These are phyloP conservation scores for Notospermus geniculatus DNA, from an alignment of 1,140 invertebrate species.

Conservation along the genomic window DNA sequence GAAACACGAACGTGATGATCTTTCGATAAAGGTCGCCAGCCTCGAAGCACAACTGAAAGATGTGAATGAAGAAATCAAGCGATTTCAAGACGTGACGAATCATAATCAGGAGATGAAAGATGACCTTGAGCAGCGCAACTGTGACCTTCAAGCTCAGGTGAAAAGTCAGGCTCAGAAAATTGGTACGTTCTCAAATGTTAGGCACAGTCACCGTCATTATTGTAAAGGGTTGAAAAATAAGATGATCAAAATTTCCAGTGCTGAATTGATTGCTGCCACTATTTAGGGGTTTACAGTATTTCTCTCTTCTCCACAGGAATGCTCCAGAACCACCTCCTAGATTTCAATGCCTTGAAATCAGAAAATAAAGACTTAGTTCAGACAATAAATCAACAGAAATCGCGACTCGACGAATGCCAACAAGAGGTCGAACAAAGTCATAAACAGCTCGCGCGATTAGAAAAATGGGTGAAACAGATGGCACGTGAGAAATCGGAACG, in stretches of 20 bases:
- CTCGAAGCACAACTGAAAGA: constrained; percentile 29
- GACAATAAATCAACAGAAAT: constrained; percentile 26
- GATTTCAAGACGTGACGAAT: neutral
- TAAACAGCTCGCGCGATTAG: constrained; percentile 34
- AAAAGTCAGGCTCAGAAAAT: constrained; percentile 24
- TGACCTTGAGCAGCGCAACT: constrained; percentile 37
- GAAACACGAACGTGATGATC: constrained; percentile 41
- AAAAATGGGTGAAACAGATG: constrained; percentile 37
- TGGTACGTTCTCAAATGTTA: constrained; percentile 25
- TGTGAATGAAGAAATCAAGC: constrained; percentile 42
- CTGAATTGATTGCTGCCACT: too few species aligned
- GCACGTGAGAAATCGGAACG: constrained; percentile 10
- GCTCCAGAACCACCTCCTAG: constrained; percentile 25
- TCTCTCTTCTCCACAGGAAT: constrained; percentile 18
- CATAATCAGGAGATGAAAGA: constrained; percentile 30
- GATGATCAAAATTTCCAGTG: too few species aligned
- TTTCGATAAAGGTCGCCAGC: constrained; percentile 29
- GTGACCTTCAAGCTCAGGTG: constrained; percentile 36
- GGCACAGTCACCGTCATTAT: too few species aligned
- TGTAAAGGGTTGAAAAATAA: too few species aligned
- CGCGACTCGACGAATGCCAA: constrained; percentile 28
- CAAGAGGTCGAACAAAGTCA: constrained; percentile 41
- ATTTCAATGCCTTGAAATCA: constrained; percentile 25
- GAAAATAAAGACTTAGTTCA: constrained; percentile 31
- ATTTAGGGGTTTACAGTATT: neutral